A percentile compares a stretch with the other conserved stretches of the same genome.
These are phyloP conservation scores for Nematostella vectensis DNA, from an alignment of 92 coral and sea anemone species.

Conservation along the genomic window DNA sequence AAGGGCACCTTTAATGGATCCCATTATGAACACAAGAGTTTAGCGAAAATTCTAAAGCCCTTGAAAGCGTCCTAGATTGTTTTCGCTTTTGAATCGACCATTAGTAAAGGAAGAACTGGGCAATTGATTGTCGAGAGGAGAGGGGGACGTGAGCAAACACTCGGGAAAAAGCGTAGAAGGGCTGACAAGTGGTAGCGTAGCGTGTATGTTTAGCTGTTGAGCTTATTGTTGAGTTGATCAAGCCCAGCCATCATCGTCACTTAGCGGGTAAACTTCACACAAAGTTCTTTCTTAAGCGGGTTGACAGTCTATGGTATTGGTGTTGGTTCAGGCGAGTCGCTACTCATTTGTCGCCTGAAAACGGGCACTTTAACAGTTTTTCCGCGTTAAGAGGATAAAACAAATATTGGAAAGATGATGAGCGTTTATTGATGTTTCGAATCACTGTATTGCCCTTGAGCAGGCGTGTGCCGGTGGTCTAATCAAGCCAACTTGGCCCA, in stretches of 20 bases:
- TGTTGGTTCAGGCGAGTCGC: not conserved
- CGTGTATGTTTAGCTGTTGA: not conserved
- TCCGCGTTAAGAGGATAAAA: not conserved
- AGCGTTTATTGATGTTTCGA: not conserved
- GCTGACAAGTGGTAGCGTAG: not conserved
- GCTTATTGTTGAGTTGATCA: not conserved
- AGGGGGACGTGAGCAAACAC: not conserved
- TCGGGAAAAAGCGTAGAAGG: not conserved
- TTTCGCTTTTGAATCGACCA: no score
- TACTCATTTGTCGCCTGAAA: not conserved
- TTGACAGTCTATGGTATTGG: not conserved
- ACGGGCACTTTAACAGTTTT: slow-evolving; percentile 1
- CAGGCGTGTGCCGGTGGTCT: no score
- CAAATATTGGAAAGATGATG: not conserved
- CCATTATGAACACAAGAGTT: no score
- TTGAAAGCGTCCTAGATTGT: no score
- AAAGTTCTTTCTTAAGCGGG: not conserved
- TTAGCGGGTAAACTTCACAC: not conserved
- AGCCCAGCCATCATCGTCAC: not conserved
- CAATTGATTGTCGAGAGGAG: not conserved
- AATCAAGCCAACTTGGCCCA: no score
- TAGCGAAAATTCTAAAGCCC: no score
- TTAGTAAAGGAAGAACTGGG: not conserved
- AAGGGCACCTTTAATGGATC: no score
- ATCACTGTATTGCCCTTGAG: no score